Conservation (phyloP, 2,888 invertebrate genomes). For the Ferdinandea cuprea region DNA sequence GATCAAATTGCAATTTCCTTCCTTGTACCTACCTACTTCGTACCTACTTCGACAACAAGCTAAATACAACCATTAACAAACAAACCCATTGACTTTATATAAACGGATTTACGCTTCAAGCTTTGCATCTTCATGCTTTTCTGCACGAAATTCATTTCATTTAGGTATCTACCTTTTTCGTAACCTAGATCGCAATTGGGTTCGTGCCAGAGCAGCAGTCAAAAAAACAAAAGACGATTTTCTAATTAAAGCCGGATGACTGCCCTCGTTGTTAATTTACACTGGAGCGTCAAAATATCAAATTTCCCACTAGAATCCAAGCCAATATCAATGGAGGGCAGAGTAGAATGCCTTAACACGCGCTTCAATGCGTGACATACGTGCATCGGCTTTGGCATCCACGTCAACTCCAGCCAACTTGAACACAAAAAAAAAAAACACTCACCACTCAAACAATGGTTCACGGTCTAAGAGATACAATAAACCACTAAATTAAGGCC, state of each 20-base stretch:
- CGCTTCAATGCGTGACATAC: constrained; percentile 65
- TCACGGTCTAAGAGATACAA: constrained; percentile 68
- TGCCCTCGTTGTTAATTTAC: constrained; percentile 38
- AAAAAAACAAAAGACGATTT: background rate
- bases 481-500: constrained; percentile 62
- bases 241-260: constrained; percentile 28
- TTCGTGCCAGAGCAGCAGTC: background rate
- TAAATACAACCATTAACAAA: no score
- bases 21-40: no score
- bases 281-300: constrained; percentile 37
- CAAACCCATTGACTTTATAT: no score
- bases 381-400: constrained; percentile 4
- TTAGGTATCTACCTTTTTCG: background rate
- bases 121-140: no score
- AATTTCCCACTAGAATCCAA: constrained; percentile 51
- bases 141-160: background rate
- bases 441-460: constrained; percentile 41
- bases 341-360: constrained; percentile 17
- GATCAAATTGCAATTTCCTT: no score
- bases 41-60: no score
- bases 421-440: constrained; percentile 21
- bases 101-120: no score
- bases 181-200: no score
- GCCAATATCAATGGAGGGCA: constrained; percentile 9
- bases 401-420: constrained; percentile 10